These are phyloP conservation scores for Phymatocera aterrima DNA, from an alignment of 2,888 invertebrate species.

Conservation along the genomic window DNA sequence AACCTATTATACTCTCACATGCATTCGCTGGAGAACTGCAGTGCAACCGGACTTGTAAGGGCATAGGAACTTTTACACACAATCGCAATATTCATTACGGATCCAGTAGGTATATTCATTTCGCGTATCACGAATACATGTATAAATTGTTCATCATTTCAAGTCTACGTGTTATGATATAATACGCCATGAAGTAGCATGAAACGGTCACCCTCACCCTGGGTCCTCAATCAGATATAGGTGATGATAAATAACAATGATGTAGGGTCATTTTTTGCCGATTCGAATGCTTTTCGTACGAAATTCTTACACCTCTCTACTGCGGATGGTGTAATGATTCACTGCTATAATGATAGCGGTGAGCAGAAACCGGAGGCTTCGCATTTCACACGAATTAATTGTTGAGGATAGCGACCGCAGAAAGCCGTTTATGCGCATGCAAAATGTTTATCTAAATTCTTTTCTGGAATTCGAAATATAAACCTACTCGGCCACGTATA, in stretches of 20 bases:
- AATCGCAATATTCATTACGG: slow-evolving; percentile 29
- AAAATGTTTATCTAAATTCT: slow-evolving; percentile 32
- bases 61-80: slow-evolving; percentile 49
- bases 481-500: slow-evolving; percentile 21
- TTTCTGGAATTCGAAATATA: background rate
- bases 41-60: slow-evolving; percentile 52
- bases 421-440: background rate
- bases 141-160: background rate
- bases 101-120: slow-evolving; percentile 15
- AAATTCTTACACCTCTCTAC: background rate
- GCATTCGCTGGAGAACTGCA: slow-evolving; percentile 25
- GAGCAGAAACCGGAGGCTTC: background rate
- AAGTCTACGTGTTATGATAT: too few relatives aligned
- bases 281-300: background rate
- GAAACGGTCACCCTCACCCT: background rate
- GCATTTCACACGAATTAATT: background rate
- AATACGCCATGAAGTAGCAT: too few relatives aligned
- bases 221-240: background rate
- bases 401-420: background rate
- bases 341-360: background rate
- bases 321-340: background rate
- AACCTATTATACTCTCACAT: background rate
- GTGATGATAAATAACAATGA: background rate
- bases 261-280: background rate
- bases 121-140: too few relatives aligned